Percentiles rank a stretch among this genome's conserved stretches.
phyloP scores from a whole-genome alignment of 2,113 vertebrate genomes.

The Amphiprion percula region DNA sequence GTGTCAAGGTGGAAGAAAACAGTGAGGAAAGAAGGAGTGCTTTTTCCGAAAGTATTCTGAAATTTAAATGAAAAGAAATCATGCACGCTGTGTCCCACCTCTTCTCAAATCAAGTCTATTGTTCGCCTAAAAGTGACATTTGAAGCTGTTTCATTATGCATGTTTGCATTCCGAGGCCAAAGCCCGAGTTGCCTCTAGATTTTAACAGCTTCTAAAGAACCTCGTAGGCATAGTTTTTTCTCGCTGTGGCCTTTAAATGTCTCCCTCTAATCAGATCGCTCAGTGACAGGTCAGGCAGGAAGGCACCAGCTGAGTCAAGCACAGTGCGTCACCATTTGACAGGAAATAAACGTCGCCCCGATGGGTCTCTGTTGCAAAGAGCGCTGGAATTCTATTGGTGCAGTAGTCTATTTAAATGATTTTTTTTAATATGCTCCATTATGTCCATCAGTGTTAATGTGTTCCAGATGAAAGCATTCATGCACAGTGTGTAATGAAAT shows the following conservation, averaged over 20 bases:
- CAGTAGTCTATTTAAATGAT: conserved; percentile 18
- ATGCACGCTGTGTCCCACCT: not conserved
- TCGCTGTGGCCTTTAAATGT: not conserved
- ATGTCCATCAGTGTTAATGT: conserved; percentile 22
- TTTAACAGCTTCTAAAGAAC: conserved; percentile 1
- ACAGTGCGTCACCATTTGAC: not conserved
- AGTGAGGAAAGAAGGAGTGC: not conserved
- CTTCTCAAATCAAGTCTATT: conserved; percentile 24
- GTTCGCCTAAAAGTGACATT: conserved; percentile 29
- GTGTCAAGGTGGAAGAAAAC: not conserved
- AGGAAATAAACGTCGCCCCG: not conserved
- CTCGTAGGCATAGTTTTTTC: not conserved
- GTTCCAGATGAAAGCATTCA: conserved; percentile 33
- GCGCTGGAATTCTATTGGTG: not conserved
- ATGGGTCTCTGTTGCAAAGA: conserved; percentile 29
- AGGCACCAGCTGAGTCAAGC: not conserved
- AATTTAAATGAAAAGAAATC: not conserved
- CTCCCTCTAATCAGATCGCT: conserved; percentile 3
- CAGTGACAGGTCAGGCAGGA: conserved; percentile 13
- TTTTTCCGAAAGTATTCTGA: not conserved
- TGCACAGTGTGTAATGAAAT: conserved; percentile 21
- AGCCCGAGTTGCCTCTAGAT: not conserved
- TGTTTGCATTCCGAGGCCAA: conserved; percentile 15
- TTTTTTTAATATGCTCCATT: conserved; percentile 6
- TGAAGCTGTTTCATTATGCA: not conserved